Evolutionary conservation across 2,113 vertebrate species (phyloP).

Genomic region (Nyctibius bracteatus): DNA sequence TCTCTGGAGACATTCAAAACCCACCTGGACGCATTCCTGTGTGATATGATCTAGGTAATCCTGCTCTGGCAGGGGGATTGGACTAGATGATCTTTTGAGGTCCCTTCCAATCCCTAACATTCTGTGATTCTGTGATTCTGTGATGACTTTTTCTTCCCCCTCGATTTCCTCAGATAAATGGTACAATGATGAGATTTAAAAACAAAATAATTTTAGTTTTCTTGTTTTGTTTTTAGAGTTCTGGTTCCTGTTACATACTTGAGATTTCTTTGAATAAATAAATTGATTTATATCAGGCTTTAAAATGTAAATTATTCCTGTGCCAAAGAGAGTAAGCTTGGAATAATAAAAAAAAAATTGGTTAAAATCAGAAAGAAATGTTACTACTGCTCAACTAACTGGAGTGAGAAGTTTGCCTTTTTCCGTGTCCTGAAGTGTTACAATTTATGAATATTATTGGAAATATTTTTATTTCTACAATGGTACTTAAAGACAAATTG

Average conservation of each 20-base stretch:
- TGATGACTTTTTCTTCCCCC: rapidly evolving
- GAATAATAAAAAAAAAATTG: not conserved
- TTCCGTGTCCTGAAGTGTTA: not conserved
- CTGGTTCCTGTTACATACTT: not conserved
- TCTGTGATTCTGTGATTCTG: too few species aligned
- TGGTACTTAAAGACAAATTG: rapidly evolving
- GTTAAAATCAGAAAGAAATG: not conserved
- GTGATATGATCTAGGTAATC: too few species aligned
- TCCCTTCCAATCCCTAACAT: too few species aligned
- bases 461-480: not conserved
- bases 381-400: not conserved
- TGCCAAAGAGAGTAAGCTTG: not conserved
- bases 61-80: too few species aligned
- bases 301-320: not conserved
- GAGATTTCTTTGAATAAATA: not conserved
- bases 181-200: not conserved
- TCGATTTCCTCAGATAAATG: not conserved
- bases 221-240: not conserved
- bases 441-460: not conserved
- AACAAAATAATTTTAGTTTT: not conserved
- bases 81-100: too few species aligned
- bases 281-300: not conserved
- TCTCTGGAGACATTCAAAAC: too few species aligned
- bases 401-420: not conserved
- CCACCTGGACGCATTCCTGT: too few species aligned